A percentile compares a stretch with the other conserved stretches of the same genome.
Conservation (phyloP, 2,113 vertebrate species). For the Sylvicapra grimmia region DNA sequence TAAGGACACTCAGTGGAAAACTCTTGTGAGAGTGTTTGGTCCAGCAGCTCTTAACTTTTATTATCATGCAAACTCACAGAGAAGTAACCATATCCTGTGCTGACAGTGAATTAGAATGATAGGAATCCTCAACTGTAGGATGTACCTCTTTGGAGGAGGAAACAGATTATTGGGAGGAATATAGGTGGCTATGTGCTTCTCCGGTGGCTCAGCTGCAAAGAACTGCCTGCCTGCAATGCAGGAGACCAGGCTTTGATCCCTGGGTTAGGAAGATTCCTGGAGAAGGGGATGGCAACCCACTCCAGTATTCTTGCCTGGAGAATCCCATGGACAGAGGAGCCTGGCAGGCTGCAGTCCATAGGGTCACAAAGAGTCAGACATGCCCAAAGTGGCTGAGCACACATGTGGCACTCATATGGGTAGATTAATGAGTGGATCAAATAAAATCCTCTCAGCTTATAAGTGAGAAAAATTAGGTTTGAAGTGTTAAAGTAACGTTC, state of each 20-base stretch:
- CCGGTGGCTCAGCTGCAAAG: rapidly evolving
- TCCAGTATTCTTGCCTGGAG: not conserved
- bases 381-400: not conserved
- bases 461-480: not conserved
- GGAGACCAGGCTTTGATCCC: not conserved
- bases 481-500: not conserved
- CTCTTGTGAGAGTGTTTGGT: not conserved
- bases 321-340: not conserved
- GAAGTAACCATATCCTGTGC: not conserved
- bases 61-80: not conserved
- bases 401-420: not conserved
- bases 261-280: not conserved
- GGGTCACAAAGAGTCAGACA: not conserved
- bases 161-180: not conserved
- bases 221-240: not conserved
- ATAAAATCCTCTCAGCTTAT: not conserved
- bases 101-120: not conserved
- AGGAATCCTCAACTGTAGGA: not conserved
- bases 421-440: not conserved
- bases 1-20: not conserved
- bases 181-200: not conserved
- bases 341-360: not conserved
- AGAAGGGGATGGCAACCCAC: not conserved
- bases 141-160: not conserved
- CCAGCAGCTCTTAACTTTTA: not conserved